These are phyloP conservation scores for Heliconius cydno DNA, from an alignment of 2,888 invertebrate genomes.

Conservation along the genomic window DNA sequence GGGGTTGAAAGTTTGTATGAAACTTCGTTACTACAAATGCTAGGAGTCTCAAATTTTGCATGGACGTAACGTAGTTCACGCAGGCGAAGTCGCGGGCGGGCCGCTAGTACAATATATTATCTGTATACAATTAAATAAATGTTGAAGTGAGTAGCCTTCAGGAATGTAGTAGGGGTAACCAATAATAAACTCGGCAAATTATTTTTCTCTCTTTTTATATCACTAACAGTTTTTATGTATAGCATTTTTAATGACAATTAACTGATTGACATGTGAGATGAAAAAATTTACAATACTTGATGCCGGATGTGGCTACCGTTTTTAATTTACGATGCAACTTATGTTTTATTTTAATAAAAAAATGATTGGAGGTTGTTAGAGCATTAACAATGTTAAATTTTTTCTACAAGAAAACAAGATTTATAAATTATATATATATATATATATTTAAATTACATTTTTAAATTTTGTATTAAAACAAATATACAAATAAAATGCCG, in stretches of 20 bases:
- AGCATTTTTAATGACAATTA: constrained; percentile 66
- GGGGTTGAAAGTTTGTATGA: too few relatives aligned
- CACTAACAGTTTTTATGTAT: constrained; percentile 64
- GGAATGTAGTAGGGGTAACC: constrained; percentile 13
- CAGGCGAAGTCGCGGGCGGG: too few relatives aligned
- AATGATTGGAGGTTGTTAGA: constrained; percentile 4
- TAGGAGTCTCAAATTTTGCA: too few relatives aligned
- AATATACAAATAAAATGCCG: background rate
- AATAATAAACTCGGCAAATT: constrained; percentile 14
- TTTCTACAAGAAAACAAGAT: background rate
- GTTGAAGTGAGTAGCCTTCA: background rate
- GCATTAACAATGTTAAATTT: constrained; percentile 7
- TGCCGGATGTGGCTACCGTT: constrained; percentile 61
- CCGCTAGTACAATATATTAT: too few relatives aligned
- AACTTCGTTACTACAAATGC: too few relatives aligned
- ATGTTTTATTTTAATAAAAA: constrained; percentile 28
- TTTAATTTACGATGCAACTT: constrained; percentile 41
- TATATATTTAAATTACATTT: too few relatives aligned
- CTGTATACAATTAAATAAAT: background rate
- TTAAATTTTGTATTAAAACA: background rate
- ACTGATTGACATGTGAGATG: constrained; percentile 63
- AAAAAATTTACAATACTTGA: constrained; percentile 68
- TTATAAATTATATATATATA: too few relatives aligned
- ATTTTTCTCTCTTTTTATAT: constrained; percentile 42
- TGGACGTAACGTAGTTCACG: too few relatives aligned